Percentiles rank a stretch among this genome's conserved stretches.
Conservation (phyloP, 2,888 invertebrate genomes). For the Unio delphinus region DNA sequence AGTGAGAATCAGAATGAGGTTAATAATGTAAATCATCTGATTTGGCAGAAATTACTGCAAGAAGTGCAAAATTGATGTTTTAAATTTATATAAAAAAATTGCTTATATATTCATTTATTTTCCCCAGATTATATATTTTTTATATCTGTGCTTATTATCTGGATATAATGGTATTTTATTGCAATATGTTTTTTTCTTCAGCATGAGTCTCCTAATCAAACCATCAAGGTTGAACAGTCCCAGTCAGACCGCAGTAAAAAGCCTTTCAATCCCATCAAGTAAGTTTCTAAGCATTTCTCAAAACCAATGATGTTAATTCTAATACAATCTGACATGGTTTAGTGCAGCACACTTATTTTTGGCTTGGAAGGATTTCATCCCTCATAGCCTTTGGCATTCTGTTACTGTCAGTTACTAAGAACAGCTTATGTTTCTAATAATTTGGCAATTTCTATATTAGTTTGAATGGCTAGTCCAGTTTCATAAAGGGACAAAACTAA, state of each 20-base stretch:
- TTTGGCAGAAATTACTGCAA: no score
- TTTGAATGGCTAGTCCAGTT: no score
- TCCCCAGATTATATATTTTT: not conserved
- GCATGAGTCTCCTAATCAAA: slow-evolving; percentile 93
- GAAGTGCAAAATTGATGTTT: no score
- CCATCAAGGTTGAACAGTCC: slow-evolving; percentile 96
- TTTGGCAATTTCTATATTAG: no score
- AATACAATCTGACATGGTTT: not conserved
- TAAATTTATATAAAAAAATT: no score
- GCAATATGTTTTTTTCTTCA: slow-evolving; percentile 32
- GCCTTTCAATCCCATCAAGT: slow-evolving; percentile 96
- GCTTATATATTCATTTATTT: no score
- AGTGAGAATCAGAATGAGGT: no score
- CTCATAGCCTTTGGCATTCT: not conserved
- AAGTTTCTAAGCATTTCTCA: slow-evolving; percentile 73
- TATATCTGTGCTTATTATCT: not conserved
- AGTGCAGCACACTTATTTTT: no score
- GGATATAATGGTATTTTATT: not conserved
- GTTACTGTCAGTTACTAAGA: not conserved
- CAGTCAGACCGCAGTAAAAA: slow-evolving; percentile 98
- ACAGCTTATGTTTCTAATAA: no score
- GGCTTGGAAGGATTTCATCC: not conserved
- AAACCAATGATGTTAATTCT: not conserved
- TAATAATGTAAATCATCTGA: no score
- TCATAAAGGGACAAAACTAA: no score